Evolutionary conservation across 2,797 vertebrate species (phyloP).

Genomic region (Schizopygopsis pylzovi): DNA sequence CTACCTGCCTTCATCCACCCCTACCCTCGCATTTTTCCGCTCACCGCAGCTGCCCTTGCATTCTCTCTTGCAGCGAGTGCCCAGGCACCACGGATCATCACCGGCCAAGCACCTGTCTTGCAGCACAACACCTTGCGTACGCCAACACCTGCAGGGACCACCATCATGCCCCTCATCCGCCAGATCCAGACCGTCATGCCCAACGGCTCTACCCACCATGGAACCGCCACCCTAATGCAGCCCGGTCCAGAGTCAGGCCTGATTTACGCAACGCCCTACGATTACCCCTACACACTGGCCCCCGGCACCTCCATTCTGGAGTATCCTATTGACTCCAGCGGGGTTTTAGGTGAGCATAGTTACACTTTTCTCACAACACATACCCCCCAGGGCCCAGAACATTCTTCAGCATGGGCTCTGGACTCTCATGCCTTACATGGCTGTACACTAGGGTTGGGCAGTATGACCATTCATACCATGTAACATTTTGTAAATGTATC

Average conservation of each 20-base stretch:
- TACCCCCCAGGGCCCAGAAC: slow-evolving; percentile 40
- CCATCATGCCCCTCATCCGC: slow-evolving; percentile 95
- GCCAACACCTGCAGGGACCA: slow-evolving; percentile 87
- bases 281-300: slow-evolving; percentile 90
- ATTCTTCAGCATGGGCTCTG: slow-evolving; percentile 33
- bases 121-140: slow-evolving; percentile 85
- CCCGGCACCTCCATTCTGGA: slow-evolving; percentile 91
- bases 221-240: slow-evolving; percentile 86
- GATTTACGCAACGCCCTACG: slow-evolving; percentile 89
- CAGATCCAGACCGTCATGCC: slow-evolving; percentile 95
- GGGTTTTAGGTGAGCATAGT: slow-evolving; percentile 89
- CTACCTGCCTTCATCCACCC: slow-evolving; percentile 73
- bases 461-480: not conserved
- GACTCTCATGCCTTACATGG: not conserved
- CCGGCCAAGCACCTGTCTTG: slow-evolving; percentile 86
- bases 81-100: slow-evolving; percentile 89
- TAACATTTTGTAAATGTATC: not conserved
- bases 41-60: slow-evolving; percentile 93
- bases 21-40: slow-evolving; percentile 80
- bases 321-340: slow-evolving; percentile 92
- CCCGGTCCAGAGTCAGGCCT: slow-evolving; percentile 85
- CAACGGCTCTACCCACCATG: slow-evolving; percentile 88
- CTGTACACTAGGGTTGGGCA: not conserved
- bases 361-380: slow-evolving; percentile 60
- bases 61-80: slow-evolving; percentile 95